Evolutionary conservation across 1,140 invertebrate species (phyloP).

Genomic region (Drosophila bifasciata): DNA sequence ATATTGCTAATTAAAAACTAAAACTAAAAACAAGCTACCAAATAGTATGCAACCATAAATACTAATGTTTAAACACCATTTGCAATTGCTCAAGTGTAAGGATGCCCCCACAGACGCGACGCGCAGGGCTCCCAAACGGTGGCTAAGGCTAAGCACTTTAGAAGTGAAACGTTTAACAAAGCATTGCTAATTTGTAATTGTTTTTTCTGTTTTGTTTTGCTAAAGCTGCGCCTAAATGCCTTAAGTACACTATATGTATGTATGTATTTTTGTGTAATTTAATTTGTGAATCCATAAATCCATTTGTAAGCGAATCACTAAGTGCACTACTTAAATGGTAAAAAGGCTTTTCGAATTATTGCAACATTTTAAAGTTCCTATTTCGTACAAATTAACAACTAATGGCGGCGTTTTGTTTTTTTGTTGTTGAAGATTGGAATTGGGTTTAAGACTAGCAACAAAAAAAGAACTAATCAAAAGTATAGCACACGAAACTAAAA

Average conservation of each 20-base stretch:
- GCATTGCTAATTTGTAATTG: constrained; percentile 65
- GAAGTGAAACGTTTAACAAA: constrained; percentile 69
- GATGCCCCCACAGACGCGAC: too few relatives aligned
- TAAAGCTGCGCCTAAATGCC: constrained; percentile 71
- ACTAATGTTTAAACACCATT: too few relatives aligned
- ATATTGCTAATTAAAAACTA: constrained; percentile 47
- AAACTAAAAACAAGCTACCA: too few relatives aligned
- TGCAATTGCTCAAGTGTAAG: too few relatives aligned
- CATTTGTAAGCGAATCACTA: constrained; percentile 63
- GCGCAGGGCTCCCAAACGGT: constrained; percentile 6
- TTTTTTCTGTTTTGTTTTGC: constrained; percentile 34
- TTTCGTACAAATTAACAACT: constrained; percentile 50
- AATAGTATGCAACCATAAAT: too few relatives aligned
- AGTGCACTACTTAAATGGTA: constrained; percentile 73
- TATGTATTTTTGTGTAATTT: constrained; percentile 40
- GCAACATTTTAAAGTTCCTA: constrained; percentile 66
- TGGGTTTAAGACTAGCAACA: constrained; percentile 69
- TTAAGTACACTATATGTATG: constrained; percentile 57
- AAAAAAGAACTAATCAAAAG: constrained; percentile 50
- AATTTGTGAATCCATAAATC: constrained; percentile 32
- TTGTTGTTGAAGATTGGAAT: constrained; percentile 38
- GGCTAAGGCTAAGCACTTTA: constrained; percentile 66
- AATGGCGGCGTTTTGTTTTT: constrained; percentile 58
- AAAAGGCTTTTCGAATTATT: constrained; percentile 75
- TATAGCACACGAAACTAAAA: constrained; percentile 52